Conservation (phyloP, 2,113 vertebrate genomes). For the Mormyrus lacerda region DNA sequence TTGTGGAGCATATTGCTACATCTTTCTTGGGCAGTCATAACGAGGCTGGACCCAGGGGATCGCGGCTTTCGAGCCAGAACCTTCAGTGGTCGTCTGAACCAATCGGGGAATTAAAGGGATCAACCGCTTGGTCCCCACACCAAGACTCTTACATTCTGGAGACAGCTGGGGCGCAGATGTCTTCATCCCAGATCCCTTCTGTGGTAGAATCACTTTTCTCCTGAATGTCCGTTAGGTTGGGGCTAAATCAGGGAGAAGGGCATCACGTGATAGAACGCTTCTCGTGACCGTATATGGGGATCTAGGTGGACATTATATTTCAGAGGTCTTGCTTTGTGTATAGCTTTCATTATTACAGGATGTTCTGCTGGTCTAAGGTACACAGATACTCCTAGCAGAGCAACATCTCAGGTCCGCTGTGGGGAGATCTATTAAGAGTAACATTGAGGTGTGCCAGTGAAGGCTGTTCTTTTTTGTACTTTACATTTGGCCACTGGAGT, state of each 20-base stretch:
- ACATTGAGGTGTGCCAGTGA: not conserved
- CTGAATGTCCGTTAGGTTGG: not conserved
- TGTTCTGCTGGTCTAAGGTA: not conserved
- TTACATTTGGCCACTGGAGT: not conserved
- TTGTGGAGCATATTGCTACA: too few species aligned
- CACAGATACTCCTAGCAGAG: not conserved
- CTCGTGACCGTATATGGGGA: not conserved
- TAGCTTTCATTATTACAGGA: not conserved
- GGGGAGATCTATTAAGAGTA: not conserved
- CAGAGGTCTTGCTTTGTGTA: conserved; percentile 1
- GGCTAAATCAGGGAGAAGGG: not conserved
- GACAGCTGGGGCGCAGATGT: not conserved
- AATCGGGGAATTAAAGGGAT: too few species aligned
- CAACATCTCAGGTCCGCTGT: not conserved
- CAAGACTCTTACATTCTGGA: not conserved
- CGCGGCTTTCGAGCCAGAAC: not conserved
- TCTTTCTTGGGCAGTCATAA: not conserved
- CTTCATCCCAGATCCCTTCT: not conserved
- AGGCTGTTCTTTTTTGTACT: conserved; percentile 9
- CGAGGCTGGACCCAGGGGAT: not conserved
- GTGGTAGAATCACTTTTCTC: not conserved
- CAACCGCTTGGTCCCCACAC: not conserved
- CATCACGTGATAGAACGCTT: not conserved
- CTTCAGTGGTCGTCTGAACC: not conserved
- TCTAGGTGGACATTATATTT: not conserved